Conservation (phyloP, 2,888 invertebrate species). For the Listrodromus nycthemerus region DNA sequence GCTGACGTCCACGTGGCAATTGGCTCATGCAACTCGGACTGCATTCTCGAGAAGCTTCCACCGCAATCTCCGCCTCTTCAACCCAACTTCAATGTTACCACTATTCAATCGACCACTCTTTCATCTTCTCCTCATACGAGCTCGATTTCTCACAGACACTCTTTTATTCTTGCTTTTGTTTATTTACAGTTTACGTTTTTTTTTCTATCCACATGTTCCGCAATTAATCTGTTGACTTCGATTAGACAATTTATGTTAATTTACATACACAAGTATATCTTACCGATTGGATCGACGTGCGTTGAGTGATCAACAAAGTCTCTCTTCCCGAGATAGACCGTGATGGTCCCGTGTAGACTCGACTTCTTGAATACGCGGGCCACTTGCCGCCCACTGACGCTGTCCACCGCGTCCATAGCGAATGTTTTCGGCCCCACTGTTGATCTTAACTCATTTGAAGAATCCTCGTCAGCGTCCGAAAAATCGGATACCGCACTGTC, state of each 20-base stretch:
- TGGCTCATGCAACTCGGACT: constrained; percentile 47
- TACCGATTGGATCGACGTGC: constrained; percentile 96
- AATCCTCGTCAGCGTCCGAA: constrained; percentile 73
- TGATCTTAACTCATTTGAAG: constrained; percentile 77
- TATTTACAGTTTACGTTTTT: constrained; percentile 3
- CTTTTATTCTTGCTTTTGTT: constrained; percentile 13
- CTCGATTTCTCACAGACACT: constrained; percentile 16
- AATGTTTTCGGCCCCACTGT: constrained; percentile 71
- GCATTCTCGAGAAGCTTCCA: constrained; percentile 16
- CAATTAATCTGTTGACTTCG: constrained; percentile 7
- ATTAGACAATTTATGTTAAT: background rate
- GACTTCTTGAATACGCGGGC: constrained; percentile 83
- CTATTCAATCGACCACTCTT: constrained; percentile 29
- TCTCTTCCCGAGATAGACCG: constrained; percentile 95
- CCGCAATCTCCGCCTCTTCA: constrained; percentile 22
- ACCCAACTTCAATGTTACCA: constrained; percentile 38
- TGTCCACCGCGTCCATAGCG: constrained; percentile 81
- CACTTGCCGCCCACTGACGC: constrained; percentile 79
- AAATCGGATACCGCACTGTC: constrained; percentile 76
- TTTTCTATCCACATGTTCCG: background rate
- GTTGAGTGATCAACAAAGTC: constrained; percentile 97
- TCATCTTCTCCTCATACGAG: constrained; percentile 13
- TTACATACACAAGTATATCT: constrained; percentile 75
- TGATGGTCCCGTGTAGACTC: constrained; percentile 87
- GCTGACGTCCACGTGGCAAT: constrained; percentile 48